A percentile compares a stretch with the other conserved stretches of the same genome.
These are phyloP conservation scores for Oophaga pumilio DNA, from an alignment of 2,113 vertebrate genomes.

Conservation along the genomic window DNA sequence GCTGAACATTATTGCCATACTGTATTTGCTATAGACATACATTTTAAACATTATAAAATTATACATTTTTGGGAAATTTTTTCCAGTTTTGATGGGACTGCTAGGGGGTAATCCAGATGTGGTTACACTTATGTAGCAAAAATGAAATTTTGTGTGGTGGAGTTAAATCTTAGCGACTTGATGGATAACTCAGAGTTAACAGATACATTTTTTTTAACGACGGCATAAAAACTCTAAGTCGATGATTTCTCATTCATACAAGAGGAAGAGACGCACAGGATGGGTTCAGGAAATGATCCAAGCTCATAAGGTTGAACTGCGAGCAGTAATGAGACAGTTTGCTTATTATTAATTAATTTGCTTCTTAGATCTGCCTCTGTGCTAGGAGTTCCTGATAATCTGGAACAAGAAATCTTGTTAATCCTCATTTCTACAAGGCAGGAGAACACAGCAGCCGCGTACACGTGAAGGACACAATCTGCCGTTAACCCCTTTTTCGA, in stretches of 20 bases:
- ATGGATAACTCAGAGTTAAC: neutral
- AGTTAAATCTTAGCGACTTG: neutral
- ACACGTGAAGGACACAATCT: conserved; percentile 33
- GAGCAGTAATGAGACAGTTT: conserved; percentile 48
- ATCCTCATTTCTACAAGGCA: conserved; percentile 33
- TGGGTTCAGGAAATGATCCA: conserved; percentile 47
- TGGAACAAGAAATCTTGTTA: conserved; percentile 49
- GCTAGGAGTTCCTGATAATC: conserved; percentile 47
- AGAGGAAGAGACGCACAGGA: conserved; percentile 5
- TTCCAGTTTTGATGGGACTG: no score
- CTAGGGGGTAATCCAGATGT: no score
- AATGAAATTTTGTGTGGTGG: no score
- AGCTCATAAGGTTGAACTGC: conserved; percentile 11
- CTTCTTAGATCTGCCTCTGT: conserved; percentile 32
- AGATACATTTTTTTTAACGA: neutral
- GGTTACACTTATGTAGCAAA: no score
- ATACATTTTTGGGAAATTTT: no score
- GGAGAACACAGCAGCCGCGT: conserved; percentile 1
- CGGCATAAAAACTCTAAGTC: neutral
- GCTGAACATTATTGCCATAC: no score
- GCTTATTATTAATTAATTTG: conserved; percentile 53
- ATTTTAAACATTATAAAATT: no score
- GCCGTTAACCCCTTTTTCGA: neutral
- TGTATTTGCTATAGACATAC: no score
- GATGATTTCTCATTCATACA: neutral